Conservation (phyloP, 2,888 invertebrate genomes). For the Notodonta ziczac region DNA sequence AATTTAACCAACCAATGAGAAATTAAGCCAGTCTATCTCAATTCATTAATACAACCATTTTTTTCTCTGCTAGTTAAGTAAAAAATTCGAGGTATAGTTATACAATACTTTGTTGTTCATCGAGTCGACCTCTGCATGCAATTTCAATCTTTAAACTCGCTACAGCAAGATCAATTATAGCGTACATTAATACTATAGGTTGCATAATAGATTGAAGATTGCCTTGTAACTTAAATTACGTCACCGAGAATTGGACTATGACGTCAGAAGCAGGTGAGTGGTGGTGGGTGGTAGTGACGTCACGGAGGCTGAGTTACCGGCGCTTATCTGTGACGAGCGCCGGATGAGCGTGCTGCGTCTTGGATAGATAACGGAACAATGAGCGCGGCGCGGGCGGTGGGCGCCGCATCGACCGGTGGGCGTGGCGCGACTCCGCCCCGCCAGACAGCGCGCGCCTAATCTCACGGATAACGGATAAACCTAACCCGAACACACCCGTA, state of each 20-base stretch:
- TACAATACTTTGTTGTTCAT: constrained; percentile 1
- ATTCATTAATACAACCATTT: background rate
- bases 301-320: constrained; percentile 54
- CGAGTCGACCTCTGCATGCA: constrained; percentile 7
- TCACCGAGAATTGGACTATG: constrained; percentile 17
- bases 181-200: constrained; percentile 18
- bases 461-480: constrained; percentile 82
- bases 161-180: constrained; percentile 28
- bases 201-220: constrained; percentile 34
- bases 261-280: constrained; percentile 22
- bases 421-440: constrained; percentile 79
- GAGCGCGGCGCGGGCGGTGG: constrained; percentile 56
- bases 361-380: constrained; percentile 80
- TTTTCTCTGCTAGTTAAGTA: background rate
- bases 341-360: constrained; percentile 77
- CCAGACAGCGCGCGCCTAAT: constrained; percentile 77
- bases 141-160: constrained; percentile 28
- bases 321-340: constrained; percentile 71
- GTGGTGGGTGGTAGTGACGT: constrained; percentile 12
- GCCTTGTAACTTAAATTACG: constrained; percentile 31
- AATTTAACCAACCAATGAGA: no score
- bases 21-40: no score
- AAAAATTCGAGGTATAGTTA: background rate
- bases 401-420: constrained; percentile 79
- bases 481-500: constrained; percentile 69